Base-by-base conservation (phyloP, 1,140 invertebrate species). In the Philaenus spumarius region DNA sequence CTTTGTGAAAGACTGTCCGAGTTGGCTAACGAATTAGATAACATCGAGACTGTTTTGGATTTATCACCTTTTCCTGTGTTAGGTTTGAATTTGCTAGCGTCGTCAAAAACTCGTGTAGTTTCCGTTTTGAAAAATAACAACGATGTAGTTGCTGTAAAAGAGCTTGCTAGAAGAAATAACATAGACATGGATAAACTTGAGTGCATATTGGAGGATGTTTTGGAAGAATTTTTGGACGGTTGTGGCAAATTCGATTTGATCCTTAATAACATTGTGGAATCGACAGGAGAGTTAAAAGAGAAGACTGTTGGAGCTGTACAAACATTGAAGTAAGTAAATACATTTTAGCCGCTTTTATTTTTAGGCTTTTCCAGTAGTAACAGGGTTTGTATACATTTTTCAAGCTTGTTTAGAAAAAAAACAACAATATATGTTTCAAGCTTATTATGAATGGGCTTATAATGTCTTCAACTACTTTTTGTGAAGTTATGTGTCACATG, bases 31-130 rank as follows among this genome's bases (percentile, higher is more conserved):
- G 61, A 55, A 11, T 58, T 68, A 19, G 61, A 57, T 9, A 55
- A 62, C 17, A 20, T 17, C 2, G 17, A 30, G 12, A 50, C 17
- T 14, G 61, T 74, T 62, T 66, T 74, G 35, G 73, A 75, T 59
- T 64, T 67, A 17, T 69, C 64, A 50, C 73, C 72, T 30, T 72
- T 75, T 65, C 73, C 73, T 24, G 58, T 74, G 37, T 68, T 68
- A 26, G 72, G 73, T 15, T 48, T 73, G 43, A 63, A 58, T n/a
- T 17, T 70, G 42, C 57, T 73, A 20, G 68, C 68, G 39, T 51
- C 64, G 35, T 66, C 64, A 59, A 40, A 53, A 17, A 35, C 62
- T 37, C 64, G 64, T 53, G 50, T 65, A 54, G 61, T 54, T 61
- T 74, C 40, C 72, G 66, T 53, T 67, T 59, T 63, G 62, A 64